Base-by-base conservation (phyloP, 2,888 invertebrate genomes). In the Eucriotettix oculatus region DNA sequence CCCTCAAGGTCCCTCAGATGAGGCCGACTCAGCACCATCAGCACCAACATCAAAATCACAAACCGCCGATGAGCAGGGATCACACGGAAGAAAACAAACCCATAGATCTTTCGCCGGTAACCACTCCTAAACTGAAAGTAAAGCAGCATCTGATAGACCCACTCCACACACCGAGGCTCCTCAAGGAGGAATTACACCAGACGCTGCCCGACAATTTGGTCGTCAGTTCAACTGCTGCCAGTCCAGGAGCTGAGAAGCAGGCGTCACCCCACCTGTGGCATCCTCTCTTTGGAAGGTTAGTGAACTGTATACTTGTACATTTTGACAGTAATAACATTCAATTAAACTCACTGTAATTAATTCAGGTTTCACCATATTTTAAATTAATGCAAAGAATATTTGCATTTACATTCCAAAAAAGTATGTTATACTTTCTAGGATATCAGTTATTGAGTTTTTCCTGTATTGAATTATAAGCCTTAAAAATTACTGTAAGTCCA, bases 251-350 rank as follows among this genome's bases (percentile, higher is more conserved):
- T n/a, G 29, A 29, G 29, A 29, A 29, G 29, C 48, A 12, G 12
- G 9, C 78, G 78, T 64, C 62, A 54, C 65, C 64, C 16, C 65
- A 63, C 55, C 76, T 90, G 58, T 90, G 90, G 90, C 89, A 90
- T 76, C 90, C 90, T 59, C 78, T 90, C 57, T 90, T 90, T 73
- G 86, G 88, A 79, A 89, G 87, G 89, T 90, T 77, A 85, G 82
- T 29, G 29, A 29, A 29, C 29, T 29, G 29, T 29, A 29, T 29
- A 29, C 29, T 29, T 29, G 2, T 29, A 29, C 29, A 29, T 29
- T 29, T 7, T 29, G 29, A 29, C 29, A 29, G 7, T 29, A 2
- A 29, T 29, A 29, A 29, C 7, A 29, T 29, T 29, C 29, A 7
- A 29, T 29, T 29, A 29, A 29, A 29, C 7, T 29, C 29, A 29